Percentiles rank a stretch among this genome's conserved stretches.
Evolutionary conservation across 2,113 vertebrate species (phyloP).

Genomic region (Glareola pratincola): DNA sequence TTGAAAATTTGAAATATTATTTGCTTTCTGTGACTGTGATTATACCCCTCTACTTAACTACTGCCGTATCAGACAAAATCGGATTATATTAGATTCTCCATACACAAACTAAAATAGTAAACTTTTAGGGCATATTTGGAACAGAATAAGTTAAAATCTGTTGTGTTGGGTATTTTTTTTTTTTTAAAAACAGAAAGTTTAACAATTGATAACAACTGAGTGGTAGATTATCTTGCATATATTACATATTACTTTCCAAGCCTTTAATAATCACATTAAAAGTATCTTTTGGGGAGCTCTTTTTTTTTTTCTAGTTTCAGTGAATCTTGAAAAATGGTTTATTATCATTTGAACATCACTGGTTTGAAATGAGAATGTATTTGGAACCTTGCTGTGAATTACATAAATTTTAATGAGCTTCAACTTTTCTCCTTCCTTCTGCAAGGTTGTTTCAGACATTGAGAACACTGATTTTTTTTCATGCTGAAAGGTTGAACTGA

Average conservation of each 20-base stretch:
- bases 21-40: neutral
- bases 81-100: neutral
- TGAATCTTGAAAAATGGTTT: neutral
- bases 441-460: neutral
- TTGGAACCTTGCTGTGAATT: neutral
- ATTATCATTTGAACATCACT: neutral
- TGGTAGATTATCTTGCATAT: neutral
- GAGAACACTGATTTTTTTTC: neutral
- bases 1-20: neutral
- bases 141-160: neutral
- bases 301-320: neutral
- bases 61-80: neutral
- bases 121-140: neutral
- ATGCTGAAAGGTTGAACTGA: neutral
- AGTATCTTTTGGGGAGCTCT: rapidly evolving
- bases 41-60: neutral
- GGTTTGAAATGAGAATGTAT: neutral
- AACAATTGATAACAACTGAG: neutral
- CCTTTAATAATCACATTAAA: neutral
- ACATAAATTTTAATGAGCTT: neutral
- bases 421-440: neutral
- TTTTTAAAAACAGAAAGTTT: neutral
- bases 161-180: neutral
- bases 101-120: neutral
- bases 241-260: neutral